Evolutionary conservation across 2,888 invertebrate genomes (phyloP).

Genomic region (Oligia strigilis): DNA sequence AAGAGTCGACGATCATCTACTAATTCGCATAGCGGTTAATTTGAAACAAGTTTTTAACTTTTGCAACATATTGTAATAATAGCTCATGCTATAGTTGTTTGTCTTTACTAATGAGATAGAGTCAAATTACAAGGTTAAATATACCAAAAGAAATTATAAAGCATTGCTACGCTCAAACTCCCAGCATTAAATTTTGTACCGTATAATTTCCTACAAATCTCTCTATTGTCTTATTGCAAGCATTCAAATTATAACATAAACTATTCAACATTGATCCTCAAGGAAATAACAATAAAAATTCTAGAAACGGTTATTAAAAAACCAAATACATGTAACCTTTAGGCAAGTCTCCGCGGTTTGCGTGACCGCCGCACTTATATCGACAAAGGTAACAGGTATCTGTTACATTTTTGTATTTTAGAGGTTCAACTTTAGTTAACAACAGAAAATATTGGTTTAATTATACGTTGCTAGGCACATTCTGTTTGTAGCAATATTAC

Average conservation of each 20-base stretch:
- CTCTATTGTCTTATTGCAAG: conserved; percentile 37
- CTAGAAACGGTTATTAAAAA: conserved; percentile 62
- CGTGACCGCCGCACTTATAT: conserved; percentile 63
- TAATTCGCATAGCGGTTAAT: not conserved
- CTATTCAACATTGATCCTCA: conserved; percentile 58
- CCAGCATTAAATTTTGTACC: conserved; percentile 19
- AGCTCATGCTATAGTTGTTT: not conserved
- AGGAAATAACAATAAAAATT: conserved; percentile 52
- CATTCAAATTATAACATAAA: conserved; percentile 29
- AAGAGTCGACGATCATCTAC: no score
- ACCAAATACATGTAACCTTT: conserved; percentile 65
- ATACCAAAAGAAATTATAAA: conserved; percentile 24
- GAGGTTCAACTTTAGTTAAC: conserved; percentile 32
- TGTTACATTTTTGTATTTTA: conserved; percentile 25
- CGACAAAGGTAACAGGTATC: conserved; percentile 37
- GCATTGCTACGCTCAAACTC: conserved; percentile 3
- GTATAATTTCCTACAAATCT: conserved; percentile 38
- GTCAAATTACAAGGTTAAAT: conserved; percentile 2
- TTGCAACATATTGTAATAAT: not conserved
- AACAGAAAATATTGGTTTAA: conserved; percentile 49
- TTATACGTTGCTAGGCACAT: conserved; percentile 44
- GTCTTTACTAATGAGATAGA: not conserved
- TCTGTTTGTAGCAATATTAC: conserved; percentile 49
- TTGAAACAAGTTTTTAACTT: not conserved
- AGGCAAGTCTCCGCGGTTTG: conserved; percentile 49